A percentile compares a stretch with the other conserved stretches of the same genome.
phyloP scores from a whole-genome alignment of 2,888 invertebrate species.

The Fragum sueziense region DNA sequence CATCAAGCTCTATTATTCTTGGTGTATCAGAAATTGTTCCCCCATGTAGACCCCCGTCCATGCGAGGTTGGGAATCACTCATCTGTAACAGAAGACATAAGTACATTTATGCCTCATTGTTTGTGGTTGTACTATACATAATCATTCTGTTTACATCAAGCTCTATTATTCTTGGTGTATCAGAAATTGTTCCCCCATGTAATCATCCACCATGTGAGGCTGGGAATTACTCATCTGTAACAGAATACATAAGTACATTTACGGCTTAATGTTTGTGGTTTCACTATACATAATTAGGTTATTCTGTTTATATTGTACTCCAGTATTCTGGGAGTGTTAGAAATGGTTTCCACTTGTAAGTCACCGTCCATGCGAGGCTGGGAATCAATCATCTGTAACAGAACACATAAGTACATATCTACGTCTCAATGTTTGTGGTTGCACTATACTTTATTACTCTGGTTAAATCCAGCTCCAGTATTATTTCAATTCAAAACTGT shows the following conservation, averaged over 20 bases:
- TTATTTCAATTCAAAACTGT: no score
- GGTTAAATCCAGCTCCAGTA: no score
- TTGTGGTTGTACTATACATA: no score
- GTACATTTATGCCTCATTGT: no score
- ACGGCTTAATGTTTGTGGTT: no score
- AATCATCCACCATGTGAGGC: slow-evolving; percentile 2
- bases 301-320: slow-evolving; percentile 82
- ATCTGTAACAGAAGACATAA: no score
- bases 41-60: neutral
- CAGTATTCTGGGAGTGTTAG: slow-evolving; percentile 78
- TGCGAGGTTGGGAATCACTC: slow-evolving; percentile 65
- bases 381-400: slow-evolving; percentile 62
- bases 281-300: no score
- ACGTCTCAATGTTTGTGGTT: no score
- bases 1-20: slow-evolving; percentile 80
- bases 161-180: slow-evolving; percentile 80
- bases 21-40: slow-evolving; percentile 71
- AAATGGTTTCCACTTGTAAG: slow-evolving; percentile 6
- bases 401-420: no score
- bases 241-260: no score
- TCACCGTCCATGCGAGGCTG: slow-evolving; percentile 42
- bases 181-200: slow-evolving; percentile 20
- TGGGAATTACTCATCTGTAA: slow-evolving; percentile 66
- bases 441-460: no score
- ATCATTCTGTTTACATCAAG: slow-evolving; percentile 82